Evolutionary conservation across 2,888 invertebrate genomes (phyloP).

Genomic region (Limnephilus auricula): DNA sequence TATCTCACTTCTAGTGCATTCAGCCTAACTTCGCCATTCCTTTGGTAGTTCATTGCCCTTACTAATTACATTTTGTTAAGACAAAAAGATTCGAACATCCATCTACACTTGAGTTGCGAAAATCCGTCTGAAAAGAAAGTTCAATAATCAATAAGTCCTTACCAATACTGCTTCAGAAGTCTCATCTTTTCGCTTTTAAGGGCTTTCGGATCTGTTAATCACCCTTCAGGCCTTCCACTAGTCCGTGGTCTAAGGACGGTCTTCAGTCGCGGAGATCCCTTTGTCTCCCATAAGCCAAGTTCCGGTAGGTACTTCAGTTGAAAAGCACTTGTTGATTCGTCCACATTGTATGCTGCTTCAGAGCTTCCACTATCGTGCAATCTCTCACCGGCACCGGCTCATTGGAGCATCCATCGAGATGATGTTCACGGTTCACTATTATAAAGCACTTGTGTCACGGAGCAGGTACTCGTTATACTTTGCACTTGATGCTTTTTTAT

Average conservation of each 20-base stretch:
- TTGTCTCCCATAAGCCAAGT: constrained; percentile 8
- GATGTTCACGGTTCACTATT: constrained; percentile 4
- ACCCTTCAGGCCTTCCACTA: background rate
- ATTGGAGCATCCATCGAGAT: background rate
- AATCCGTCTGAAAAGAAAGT: background rate
- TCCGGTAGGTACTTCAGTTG: background rate
- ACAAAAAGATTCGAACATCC: background rate
- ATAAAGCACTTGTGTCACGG: background rate
- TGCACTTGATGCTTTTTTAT: background rate
- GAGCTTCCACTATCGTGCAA: background rate
- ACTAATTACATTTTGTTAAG: background rate
- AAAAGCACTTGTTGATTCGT: constrained; percentile 31
- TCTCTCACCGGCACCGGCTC: background rate
- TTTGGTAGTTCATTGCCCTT: no score
- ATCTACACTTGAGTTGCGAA: background rate
- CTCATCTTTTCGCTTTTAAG: constrained; percentile 68
- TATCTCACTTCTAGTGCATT: background rate
- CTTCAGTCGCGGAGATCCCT: background rate
- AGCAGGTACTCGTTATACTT: background rate
- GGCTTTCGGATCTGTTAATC: constrained; percentile 22
- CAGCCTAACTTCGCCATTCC: no score
- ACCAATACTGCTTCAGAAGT: constrained; percentile 72
- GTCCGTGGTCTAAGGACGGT: background rate
- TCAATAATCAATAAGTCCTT: constrained; percentile 62
- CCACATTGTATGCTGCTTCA: constrained; percentile 8